Base-by-base conservation (phyloP, 2,888 invertebrate genomes). In the Actias luna region DNA sequence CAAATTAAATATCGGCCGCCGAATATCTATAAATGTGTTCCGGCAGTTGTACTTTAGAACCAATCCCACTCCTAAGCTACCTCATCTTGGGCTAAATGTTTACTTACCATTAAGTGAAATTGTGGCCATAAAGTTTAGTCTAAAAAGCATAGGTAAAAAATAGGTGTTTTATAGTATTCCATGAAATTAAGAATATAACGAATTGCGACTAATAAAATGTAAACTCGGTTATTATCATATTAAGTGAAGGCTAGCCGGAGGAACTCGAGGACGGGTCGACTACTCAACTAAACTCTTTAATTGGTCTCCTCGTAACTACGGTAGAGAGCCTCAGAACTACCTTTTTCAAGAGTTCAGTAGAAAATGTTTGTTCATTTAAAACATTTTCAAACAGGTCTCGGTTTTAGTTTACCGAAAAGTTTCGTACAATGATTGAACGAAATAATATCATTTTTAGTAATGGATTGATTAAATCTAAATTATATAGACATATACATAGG, bases 211-310 rank as follows among this genome's bases (percentile, higher is more conserved):
- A 29, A 61, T 39, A 70, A 71, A 29, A 7, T 61, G 58, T 62
- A 61, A 69, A 66, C 58, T 64, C n/a, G n/a, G 46, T 63, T 57
- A 65, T 63, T 70, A 70, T 72, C 65, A 63, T 64, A 67, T 71
- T 66, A 68, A 22, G 50, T 42, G 10, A 36, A 36, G 33, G 4
- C 27, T 29, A 27, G 55, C 12, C 55, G 29, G 46, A 22, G 25
- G 22, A 4, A 50, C 22, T 25, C 18, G 59, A 35, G 55, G 36
- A 29, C 18, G 62, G 64, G 60, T 58, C 65, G 63, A 63, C 68
- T 64, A 71, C 72, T 75, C 77, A 69, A 69, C 76, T 67, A 70
- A 72, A 74, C 71, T 72, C 75, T 65, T 67, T 84, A 84, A 84
- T 82, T 83, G 81, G 77, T 75, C 68, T 69, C 65, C 75, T 74